These are phyloP conservation scores for Trochalopteron elliotii DNA, from an alignment of 2,113 vertebrate species.

Conservation along the genomic window DNA sequence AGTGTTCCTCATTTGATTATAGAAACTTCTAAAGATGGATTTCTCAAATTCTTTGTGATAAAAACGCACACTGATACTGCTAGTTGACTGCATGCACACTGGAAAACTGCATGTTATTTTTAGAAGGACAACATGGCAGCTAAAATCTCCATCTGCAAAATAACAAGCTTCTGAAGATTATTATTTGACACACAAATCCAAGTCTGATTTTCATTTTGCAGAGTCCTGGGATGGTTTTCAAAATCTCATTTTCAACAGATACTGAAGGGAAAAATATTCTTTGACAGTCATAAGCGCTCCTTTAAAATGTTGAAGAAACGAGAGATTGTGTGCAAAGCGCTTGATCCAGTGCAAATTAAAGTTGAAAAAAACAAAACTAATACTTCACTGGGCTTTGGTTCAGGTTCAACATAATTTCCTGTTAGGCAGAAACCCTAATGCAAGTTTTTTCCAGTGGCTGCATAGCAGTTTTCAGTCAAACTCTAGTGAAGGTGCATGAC, in stretches of 20 bases:
- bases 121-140: constrained; percentile 71
- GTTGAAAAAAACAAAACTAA: background rate
- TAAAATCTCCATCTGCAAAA: constrained; percentile 68
- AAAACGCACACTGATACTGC: constrained; percentile 27
- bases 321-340: background rate
- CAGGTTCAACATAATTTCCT: constrained; percentile 29
- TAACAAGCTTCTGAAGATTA: constrained; percentile 62
- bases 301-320: background rate
- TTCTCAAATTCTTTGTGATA: constrained; percentile 33
- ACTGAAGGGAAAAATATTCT: background rate
- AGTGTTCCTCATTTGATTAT: background rate
- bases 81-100: constrained; percentile 52
- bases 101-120: constrained; percentile 64
- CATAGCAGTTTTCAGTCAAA: background rate
- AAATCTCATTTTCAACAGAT: constrained; percentile 1
- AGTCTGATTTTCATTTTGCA: constrained; percentile 34
- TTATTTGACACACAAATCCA: constrained; percentile 39
- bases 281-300: background rate
- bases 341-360: constrained; percentile 1
- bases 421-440: background rate
- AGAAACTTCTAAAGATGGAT: background rate
- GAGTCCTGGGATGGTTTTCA: background rate
- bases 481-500: background rate
- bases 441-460: constrained; percentile 27
- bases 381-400: background rate